Evolutionary conservation across 1,140 invertebrate genomes (phyloP).

Genomic region (Temnothorax curvispinosus): DNA sequence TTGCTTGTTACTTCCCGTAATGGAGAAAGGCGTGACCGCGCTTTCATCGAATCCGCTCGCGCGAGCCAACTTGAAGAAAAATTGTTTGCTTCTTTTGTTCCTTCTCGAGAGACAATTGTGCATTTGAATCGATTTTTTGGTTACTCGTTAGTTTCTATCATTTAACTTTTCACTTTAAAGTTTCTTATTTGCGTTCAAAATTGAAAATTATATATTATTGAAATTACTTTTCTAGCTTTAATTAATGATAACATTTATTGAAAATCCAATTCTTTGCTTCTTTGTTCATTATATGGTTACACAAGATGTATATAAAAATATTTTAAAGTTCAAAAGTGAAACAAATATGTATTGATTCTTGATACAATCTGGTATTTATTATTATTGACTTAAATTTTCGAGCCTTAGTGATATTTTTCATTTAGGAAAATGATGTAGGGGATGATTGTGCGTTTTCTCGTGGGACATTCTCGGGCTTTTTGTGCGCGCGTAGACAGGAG

Average conservation of each 20-base stretch:
- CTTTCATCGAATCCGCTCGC: slow-evolving; percentile 9
- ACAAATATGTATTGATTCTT: background rate
- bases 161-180: background rate
- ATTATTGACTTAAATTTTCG: background rate
- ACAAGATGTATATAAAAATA: background rate
- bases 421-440: background rate
- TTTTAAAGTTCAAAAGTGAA: background rate
- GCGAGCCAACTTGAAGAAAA: background rate
- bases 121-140: slow-evolving; percentile 5
- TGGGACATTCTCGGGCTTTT: slow-evolving; percentile 12
- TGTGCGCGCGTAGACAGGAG: slow-evolving; percentile 13
- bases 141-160: background rate
- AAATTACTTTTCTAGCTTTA: background rate
- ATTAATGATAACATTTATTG: background rate
- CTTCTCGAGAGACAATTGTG: background rate
- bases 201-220: background rate
- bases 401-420: background rate
- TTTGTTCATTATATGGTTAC: background rate
- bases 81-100: background rate
- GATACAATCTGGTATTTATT: background rate
- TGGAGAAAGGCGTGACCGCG: slow-evolving; percentile 18
- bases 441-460: slow-evolving; percentile 9
- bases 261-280: background rate
- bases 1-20: slow-evolving; percentile 50
- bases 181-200: background rate